phyloP scores from a whole-genome alignment of 1,140 invertebrate genomes.

The Cotesia chilonis region DNA sequence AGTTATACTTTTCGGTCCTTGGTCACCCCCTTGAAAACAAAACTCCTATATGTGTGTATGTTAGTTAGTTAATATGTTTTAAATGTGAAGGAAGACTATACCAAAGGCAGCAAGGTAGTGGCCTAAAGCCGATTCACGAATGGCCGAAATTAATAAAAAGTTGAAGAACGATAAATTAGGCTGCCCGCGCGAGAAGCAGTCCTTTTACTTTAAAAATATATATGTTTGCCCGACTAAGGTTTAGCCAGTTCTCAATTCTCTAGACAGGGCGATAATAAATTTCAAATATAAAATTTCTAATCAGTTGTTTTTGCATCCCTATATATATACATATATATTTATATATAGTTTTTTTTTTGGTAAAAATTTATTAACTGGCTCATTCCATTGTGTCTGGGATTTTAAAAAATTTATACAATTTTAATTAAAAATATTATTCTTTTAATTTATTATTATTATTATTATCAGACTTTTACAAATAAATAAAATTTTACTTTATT shows the following conservation, averaged over 20 bases:
- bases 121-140: conserved; percentile 51
- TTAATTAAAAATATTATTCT: neutral
- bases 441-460: too few relatives aligned
- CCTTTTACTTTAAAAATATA: conserved; percentile 3
- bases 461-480: too few relatives aligned
- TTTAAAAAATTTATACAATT: conserved; percentile 6
- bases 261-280: conserved; percentile 59
- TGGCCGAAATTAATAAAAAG: conserved; percentile 65
- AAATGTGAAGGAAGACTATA: neutral
- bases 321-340: neutral
- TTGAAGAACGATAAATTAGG: conserved; percentile 65
- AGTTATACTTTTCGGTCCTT: too few relatives aligned
- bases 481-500: too few relatives aligned
- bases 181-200: conserved; percentile 44
- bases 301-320: conserved; percentile 27
- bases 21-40: too few relatives aligned
- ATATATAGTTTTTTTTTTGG: conserved; percentile 14
- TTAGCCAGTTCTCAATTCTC: conserved; percentile 1
- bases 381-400: conserved; percentile 23
- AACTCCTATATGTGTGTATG: too few relatives aligned
- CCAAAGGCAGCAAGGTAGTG: conserved; percentile 18
- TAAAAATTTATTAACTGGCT: too few relatives aligned
- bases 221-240: conserved; percentile 21
- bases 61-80: too few relatives aligned
- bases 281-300: conserved; percentile 63